Conservation (phyloP, 2,113 vertebrate genomes). For the Neogobius melanostomus region DNA sequence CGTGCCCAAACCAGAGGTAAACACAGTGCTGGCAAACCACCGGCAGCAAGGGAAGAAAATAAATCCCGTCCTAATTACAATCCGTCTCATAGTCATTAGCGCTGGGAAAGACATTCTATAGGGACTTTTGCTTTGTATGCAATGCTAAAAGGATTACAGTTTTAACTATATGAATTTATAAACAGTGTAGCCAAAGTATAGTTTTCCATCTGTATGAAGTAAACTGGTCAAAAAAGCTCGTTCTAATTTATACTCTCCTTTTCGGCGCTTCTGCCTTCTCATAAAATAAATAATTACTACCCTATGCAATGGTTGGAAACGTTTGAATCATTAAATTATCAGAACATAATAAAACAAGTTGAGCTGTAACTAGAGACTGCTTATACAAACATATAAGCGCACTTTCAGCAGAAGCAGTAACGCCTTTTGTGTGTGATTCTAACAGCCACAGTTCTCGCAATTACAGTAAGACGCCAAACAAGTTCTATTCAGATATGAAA, state of each 20-base stretch:
- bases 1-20: slow-evolving; percentile 18
- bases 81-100: background rate
- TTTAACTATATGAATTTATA: no score
- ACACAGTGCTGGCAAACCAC: background rate
- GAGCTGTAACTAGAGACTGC: background rate
- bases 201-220: no score
- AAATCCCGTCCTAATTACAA: background rate
- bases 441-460: background rate
- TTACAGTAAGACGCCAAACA: background rate
- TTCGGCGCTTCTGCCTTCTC: background rate
- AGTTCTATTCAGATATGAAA: background rate
- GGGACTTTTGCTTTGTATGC: background rate
- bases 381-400: background rate
- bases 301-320: background rate
- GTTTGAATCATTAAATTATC: slow-evolving; percentile 1
- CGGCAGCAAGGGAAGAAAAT: background rate
- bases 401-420: background rate
- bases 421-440: background rate
- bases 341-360: background rate
- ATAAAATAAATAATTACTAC: slow-evolving; percentile 15
- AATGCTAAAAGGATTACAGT: no score
- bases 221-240: no score
- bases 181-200: no score
- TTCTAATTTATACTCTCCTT: no score
- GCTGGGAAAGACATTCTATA: background rate